Evolutionary conservation across 1,140 invertebrate genomes (phyloP).

Genomic region (Capitella teleta): DNA sequence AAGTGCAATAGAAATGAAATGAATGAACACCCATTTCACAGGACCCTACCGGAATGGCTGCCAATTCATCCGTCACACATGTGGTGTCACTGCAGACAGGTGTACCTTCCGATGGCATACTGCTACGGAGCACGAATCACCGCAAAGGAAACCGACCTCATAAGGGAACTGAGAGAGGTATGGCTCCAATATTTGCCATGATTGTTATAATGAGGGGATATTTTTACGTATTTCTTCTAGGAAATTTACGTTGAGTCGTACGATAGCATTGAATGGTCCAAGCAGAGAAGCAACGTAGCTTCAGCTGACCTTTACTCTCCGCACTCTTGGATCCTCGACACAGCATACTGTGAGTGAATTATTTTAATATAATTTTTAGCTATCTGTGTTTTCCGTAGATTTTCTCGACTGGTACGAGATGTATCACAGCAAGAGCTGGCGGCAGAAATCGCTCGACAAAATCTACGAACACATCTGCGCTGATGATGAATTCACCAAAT

Average conservation of each 20-base stretch:
- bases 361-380: neutral
- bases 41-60: slow-evolving; percentile 26
- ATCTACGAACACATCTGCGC: slow-evolving; percentile 29
- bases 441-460: slow-evolving; percentile 19
- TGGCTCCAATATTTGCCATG: neutral
- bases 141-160: slow-evolving; percentile 20
- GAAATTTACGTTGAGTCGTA: slow-evolving; percentile 25
- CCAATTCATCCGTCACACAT: slow-evolving; percentile 29
- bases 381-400: slow-evolving; percentile 12
- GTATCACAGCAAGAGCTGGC: slow-evolving; percentile 12
- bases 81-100: slow-evolving; percentile 34
- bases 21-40: too few species aligned
- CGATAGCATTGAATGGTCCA: slow-evolving; percentile 20
- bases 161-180: slow-evolving; percentile 23
- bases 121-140: slow-evolving; percentile 24
- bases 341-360: slow-evolving; percentile 19
- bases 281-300: slow-evolving; percentile 24
- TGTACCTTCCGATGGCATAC: slow-evolving; percentile 34
- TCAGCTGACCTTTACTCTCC: slow-evolving; percentile 25
- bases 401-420: slow-evolving; percentile 23
- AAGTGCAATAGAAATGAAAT: too few species aligned
- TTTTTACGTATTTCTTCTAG: slow-evolving; percentile 12
- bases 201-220: too few species aligned
- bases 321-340: slow-evolving; percentile 21
- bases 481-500: slow-evolving; percentile 29